Evolutionary conservation across 2,888 invertebrate species (phyloP), one percentile per base, ranked within the genome.

Genomic region (Epinotia brunnichana): DNA sequence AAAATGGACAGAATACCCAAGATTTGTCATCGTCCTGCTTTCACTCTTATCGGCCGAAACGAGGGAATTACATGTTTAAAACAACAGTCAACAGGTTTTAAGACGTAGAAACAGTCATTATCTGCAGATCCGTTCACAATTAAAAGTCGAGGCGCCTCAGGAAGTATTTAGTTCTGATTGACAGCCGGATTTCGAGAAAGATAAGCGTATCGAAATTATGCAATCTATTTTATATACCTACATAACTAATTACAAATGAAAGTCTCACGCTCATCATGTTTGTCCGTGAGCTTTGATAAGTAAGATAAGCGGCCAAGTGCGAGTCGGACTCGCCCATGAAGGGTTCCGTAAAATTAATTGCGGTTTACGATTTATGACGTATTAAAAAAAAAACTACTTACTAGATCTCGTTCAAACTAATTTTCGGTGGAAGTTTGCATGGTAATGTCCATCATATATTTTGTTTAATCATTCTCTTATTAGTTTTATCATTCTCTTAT

Each of bases 11-110:
- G 74, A 76, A 68, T 73, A 70, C 74, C 70, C 56, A 68, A 69
- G 62, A 77, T 56, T 66, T 63, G 76, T 75, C 69, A 76, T 74
- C 56, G 81, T 75, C 76, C 79, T 74, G 81, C 83, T 83, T 85
- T 83, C 79, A 76, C 76, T 75, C 53, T 77, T 80, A 82, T 82
- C 79, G 78, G 79, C 78, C 77, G 77, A 80, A 80, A 81, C 54
- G 57, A 75, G 69, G 75, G 77, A 77, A 78, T 74, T 79, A 80
- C 75, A 77, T 77, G 70, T 76, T 76, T 77, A 77, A n/a, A 73
- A 69, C 74, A 78, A n/a, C n/a, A n/a, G n/a, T 75, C 69, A 74
- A 76, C 77, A 75, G 77, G 77, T 77, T 76, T 77, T 78, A 77
- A 79, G 78, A 81, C 75, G 61, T 56, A 35, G 48, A n/a, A 56